Evolutionary conservation across 2,797 vertebrate genomes (phyloP).

Genomic region (Yasuhikotakia modesta): DNA sequence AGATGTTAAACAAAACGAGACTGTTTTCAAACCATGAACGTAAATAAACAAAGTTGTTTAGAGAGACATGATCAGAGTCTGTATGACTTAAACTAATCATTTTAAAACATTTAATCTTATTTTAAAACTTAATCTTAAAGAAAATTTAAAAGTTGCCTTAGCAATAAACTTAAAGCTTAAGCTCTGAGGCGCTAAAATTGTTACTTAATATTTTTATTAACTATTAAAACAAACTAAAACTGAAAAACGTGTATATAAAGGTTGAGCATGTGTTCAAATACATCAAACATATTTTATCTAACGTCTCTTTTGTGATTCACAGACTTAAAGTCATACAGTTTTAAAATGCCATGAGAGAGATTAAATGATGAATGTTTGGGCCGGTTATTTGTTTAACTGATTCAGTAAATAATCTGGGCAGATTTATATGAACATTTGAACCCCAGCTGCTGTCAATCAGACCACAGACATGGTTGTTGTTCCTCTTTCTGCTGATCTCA

Average conservation of each 20-base stretch:
- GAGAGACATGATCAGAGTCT: background rate
- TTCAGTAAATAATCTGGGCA: background rate
- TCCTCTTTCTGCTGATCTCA: slow-evolving; percentile 11
- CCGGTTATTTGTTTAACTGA: background rate
- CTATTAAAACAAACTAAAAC: too few species aligned
- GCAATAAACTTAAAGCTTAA: too few species aligned
- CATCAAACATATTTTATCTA: background rate
- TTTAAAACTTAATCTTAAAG: too few species aligned
- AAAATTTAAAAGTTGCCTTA: too few species aligned
- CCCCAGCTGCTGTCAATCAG: slow-evolving; percentile 36
- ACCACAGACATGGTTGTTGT: slow-evolving; percentile 24
- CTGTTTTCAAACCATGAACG: background rate
- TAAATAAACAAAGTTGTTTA: background rate
- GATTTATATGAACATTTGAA: background rate
- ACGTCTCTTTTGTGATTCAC: background rate
- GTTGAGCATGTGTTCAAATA: background rate
- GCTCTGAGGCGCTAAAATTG: too few species aligned
- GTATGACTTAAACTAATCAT: too few species aligned
- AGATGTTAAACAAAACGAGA: too few species aligned
- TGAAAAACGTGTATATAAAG: too few species aligned
- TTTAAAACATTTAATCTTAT: too few species aligned
- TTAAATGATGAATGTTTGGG: background rate
- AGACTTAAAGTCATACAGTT: background rate
- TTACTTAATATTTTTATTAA: too few species aligned
- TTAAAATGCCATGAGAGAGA: background rate